phyloP scores from a whole-genome alignment of 2,888 invertebrate genomes.

The Ptychoptera contaminata region DNA sequence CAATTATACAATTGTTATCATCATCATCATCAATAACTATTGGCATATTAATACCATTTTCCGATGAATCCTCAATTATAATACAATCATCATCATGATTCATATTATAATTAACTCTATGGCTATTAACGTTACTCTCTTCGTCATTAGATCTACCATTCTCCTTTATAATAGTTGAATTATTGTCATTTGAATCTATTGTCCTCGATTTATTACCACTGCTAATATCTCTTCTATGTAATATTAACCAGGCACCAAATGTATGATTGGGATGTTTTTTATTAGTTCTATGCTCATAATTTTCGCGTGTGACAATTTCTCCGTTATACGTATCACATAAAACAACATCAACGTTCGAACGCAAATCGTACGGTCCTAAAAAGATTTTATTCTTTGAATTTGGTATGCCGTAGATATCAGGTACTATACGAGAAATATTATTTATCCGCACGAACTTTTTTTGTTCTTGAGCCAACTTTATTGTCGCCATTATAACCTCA shows the following conservation, averaged over 20 bases:
- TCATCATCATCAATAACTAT: constrained; percentile 2
- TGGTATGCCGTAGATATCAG: constrained; percentile 8
- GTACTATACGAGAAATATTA: not conserved
- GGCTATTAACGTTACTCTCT: not conserved
- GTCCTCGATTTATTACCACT: constrained; percentile 18
- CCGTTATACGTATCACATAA: constrained; percentile 26
- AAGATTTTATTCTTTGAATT: constrained; percentile 22
- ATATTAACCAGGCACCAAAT: constrained; percentile 22
- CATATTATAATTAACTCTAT: not conserved
- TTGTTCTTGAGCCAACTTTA: constrained; percentile 15
- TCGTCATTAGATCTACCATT: not conserved
- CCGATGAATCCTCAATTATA: not conserved
- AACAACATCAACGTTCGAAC: constrained; percentile 18
- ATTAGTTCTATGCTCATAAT: constrained; percentile 22
- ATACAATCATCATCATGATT: not conserved
- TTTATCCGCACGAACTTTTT: constrained; percentile 21
- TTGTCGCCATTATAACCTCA: constrained; percentile 23
- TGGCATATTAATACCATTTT: not conserved
- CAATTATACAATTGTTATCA: not conserved
- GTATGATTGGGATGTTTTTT: constrained; percentile 17
- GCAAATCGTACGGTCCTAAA: constrained; percentile 22
- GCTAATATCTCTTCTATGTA: too few relatives aligned
- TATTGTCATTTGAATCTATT: constrained; percentile 13
- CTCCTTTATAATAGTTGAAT: not conserved
- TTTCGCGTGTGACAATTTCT: constrained; percentile 26